Conservation (phyloP, 2,888 invertebrate species). For the Leuctra nigra region DNA sequence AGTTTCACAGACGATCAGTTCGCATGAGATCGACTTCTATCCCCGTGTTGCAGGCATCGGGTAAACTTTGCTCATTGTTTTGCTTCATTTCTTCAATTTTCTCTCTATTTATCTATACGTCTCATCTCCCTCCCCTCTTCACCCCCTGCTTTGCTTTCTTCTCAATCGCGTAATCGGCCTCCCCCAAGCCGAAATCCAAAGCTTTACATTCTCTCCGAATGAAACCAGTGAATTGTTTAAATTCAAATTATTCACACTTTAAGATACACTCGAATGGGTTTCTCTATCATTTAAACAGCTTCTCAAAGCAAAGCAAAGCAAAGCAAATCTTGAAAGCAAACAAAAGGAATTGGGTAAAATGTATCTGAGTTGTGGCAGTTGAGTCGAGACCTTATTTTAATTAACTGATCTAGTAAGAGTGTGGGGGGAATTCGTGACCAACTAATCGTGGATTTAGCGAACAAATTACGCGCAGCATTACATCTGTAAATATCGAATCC, state of each 20-base stretch:
- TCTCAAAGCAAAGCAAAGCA: not conserved
- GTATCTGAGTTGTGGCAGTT: not conserved
- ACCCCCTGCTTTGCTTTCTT: not conserved
- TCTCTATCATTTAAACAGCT: conserved; percentile 13
- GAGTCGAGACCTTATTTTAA: conserved; percentile 20
- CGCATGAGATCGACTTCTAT: not conserved
- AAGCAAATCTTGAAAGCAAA: conserved; percentile 14
- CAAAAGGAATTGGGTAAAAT: conserved; percentile 8
- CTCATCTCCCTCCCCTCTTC: conserved; percentile 15
- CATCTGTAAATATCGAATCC: conserved; percentile 23
- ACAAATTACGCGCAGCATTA: conserved; percentile 24
- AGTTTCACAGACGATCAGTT: conserved; percentile 14
- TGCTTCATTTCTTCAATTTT: conserved; percentile 30
- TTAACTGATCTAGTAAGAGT: conserved; percentile 19
- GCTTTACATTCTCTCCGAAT: conserved; percentile 6
- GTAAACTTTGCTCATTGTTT: conserved; percentile 26
- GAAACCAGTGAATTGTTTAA: conserved; percentile 28
- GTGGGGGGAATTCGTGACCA: not conserved
- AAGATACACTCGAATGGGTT: conserved; percentile 22
- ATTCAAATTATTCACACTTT: conserved; percentile 29
- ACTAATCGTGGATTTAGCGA: conserved; percentile 21
- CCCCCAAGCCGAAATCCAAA: conserved; percentile 3
- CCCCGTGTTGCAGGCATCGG: conserved; percentile 7
- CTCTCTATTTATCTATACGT: conserved; percentile 28
- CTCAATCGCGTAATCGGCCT: conserved; percentile 15